A percentile compares a stretch with the other conserved stretches of the same genome.
Evolutionary conservation across 37 sponge, comb jelly and placozoan species (phyloP).

Genomic region (Aplysina aerophoba): DNA sequence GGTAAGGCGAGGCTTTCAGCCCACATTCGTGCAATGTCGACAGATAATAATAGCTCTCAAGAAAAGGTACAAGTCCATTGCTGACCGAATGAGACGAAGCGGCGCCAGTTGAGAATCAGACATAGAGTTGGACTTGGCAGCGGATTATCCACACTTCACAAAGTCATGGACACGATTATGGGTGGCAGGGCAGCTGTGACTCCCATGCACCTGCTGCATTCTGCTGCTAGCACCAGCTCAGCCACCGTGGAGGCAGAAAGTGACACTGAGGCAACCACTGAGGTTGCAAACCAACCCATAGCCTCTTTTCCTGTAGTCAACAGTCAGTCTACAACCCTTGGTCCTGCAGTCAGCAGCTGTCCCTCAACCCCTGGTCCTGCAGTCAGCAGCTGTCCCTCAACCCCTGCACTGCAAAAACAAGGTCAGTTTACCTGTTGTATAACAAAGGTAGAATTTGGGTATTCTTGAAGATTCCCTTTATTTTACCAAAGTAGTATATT

Average conservation of each 20-base stretch:
- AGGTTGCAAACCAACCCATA: neutral
- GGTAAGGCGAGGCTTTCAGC: neutral
- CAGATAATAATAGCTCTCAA: neutral
- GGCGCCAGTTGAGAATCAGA: neutral
- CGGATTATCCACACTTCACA: neutral
- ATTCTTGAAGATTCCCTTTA: too few species aligned
- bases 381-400: neutral
- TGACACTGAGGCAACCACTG: neutral
- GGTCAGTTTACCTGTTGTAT: too few species aligned
- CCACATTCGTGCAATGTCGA: neutral
- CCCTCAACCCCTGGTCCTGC: neutral
- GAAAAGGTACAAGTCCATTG: neutral
- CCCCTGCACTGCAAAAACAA: too few species aligned
- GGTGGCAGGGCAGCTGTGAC: neutral
- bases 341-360: neutral
- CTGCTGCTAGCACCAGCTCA: neutral
- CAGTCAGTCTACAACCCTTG: too few species aligned
- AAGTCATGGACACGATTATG: neutral
- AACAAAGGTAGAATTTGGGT: too few species aligned
- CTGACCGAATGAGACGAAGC: neutral
- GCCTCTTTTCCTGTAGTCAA: neutral
- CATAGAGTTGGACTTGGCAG: neutral
- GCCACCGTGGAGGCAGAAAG: neutral
- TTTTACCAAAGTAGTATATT: too few species aligned
- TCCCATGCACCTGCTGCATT: neutral